phyloP scores from a whole-genome alignment of 2,797 vertebrate genomes.

The Holocentrus rufus region DNA sequence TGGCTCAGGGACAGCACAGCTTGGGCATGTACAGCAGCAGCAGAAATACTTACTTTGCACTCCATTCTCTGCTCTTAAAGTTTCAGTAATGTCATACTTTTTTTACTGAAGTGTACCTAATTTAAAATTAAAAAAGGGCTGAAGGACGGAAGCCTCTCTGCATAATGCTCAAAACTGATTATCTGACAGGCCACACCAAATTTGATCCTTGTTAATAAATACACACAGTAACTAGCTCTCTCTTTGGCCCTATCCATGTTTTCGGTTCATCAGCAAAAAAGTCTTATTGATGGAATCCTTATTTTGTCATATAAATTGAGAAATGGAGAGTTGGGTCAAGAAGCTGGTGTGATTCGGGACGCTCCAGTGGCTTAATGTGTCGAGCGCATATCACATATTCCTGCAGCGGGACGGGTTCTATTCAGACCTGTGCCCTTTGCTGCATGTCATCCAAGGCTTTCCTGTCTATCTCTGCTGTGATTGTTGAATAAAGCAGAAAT shows the following conservation, averaged over 20 bases:
- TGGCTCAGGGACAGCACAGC: neutral
- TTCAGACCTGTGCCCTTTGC: no score
- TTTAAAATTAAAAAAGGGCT: neutral
- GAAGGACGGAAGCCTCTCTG: neutral
- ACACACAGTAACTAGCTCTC: neutral
- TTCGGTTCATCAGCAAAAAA: neutral
- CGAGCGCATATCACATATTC: no score
- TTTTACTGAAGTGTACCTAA: neutral
- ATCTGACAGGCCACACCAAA: neutral
- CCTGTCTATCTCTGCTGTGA: no score
- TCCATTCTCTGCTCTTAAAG: neutral
- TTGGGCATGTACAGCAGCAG: conserved; percentile 1
- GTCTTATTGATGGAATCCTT: neutral
- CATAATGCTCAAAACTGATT: no score
- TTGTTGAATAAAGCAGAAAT: no score
- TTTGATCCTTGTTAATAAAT: neutral
- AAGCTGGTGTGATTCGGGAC: no score
- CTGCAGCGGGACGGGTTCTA: no score
- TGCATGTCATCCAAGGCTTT: no score
- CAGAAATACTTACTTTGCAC: neutral
- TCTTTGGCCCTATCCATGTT: no score
- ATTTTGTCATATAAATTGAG: neutral
- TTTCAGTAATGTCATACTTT: neutral
- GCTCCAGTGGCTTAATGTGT: no score
- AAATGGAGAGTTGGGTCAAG: no score